A percentile compares a stretch with the other conserved stretches of the same genome.
Evolutionary conservation across 2,888 invertebrate species (phyloP).

Genomic region (Stegophylla sp.): DNA sequence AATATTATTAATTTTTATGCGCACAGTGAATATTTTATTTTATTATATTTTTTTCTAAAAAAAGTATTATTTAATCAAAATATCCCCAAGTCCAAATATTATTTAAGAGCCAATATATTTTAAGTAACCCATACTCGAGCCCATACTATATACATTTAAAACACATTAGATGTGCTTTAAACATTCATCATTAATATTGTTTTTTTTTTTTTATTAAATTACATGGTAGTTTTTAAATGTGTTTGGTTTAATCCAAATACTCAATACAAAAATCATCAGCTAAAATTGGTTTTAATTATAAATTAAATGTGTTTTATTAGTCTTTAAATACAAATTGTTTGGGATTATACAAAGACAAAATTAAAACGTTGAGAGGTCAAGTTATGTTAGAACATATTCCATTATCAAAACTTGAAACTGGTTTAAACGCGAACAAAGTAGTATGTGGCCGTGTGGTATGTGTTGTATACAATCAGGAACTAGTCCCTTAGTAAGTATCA

Average conservation of each 20-base stretch:
- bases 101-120: too few species aligned
- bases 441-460: conserved; percentile 82
- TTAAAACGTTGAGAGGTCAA: conserved; percentile 56
- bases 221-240: background rate
- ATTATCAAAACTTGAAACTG: conserved; percentile 70
- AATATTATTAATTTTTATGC: too few species aligned
- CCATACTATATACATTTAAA: too few species aligned
- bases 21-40: background rate
- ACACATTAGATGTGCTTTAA: too few species aligned
- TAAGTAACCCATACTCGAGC: too few species aligned
- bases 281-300: conserved; percentile 50
- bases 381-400: conserved; percentile 67
- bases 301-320: conserved; percentile 65
- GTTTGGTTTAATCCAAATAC: background rate
- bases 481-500: conserved; percentile 78
- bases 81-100: too few species aligned
- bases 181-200: too few species aligned
- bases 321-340: conserved; percentile 73
- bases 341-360: conserved; percentile 69
- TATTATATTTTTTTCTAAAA: background rate
- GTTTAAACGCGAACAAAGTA: conserved; percentile 74
- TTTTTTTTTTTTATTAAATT: background rate
- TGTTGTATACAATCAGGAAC: conserved; percentile 76
- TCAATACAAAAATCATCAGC: background rate
- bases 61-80: background rate